Evolutionary conservation across 1,140 invertebrate species (phyloP).

Genomic region (Drosophila kohkoa): DNA sequence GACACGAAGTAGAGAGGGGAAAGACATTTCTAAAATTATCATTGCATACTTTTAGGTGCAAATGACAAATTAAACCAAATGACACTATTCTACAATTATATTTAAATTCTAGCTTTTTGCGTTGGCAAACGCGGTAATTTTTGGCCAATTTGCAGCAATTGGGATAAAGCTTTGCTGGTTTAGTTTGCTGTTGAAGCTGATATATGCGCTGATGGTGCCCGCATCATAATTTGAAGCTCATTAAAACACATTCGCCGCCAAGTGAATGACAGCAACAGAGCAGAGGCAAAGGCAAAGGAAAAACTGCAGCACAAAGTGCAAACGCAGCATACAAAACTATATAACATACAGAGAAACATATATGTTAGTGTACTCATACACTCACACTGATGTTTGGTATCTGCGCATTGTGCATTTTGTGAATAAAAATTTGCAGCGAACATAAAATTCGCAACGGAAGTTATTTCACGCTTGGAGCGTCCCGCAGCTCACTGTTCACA

Average conservation of each 20-base stretch:
- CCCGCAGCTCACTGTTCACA: constrained; percentile 8
- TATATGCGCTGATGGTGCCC: constrained; percentile 10
- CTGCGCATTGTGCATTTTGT: constrained; percentile 77
- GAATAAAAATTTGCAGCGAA: constrained; percentile 79
- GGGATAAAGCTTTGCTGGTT: too few relatives aligned
- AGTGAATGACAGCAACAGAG: constrained; percentile 38
- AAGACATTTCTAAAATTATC: neutral
- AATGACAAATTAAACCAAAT: neutral
- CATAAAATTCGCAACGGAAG: constrained; percentile 82
- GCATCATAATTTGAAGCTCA: constrained; percentile 73
- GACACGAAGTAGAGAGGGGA: too few relatives aligned
- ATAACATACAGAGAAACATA: neutral
- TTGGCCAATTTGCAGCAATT: too few relatives aligned
- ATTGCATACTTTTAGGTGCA: neutral
- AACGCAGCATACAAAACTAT: constrained; percentile 24
- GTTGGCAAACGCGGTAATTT: too few relatives aligned
- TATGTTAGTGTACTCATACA: constrained; percentile 6
- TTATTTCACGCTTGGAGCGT: constrained; percentile 77
- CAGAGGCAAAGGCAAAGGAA: constrained; percentile 27
- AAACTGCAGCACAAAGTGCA: constrained; percentile 43
- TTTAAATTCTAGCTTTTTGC: too few relatives aligned
- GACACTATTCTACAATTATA: neutral
- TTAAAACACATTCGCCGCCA: constrained; percentile 64
- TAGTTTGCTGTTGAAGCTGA: constrained; percentile 13
- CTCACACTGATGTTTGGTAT: constrained; percentile 22